Evolutionary conservation across 2,113 vertebrate species (phyloP).

Genomic region (Oreochromis tanganicae): DNA sequence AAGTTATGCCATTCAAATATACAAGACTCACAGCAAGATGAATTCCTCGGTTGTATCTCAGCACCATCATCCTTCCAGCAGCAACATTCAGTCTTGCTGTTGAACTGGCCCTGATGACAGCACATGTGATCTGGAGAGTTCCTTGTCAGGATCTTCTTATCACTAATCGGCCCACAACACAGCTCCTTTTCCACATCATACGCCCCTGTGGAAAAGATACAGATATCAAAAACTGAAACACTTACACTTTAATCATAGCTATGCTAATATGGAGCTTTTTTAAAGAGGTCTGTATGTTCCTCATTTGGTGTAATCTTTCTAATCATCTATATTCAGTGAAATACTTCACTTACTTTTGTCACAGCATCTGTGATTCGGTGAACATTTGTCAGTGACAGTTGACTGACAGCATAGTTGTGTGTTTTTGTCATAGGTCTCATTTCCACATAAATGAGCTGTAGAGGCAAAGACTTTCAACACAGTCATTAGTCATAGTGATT

Average conservation of each 20-base stretch:
- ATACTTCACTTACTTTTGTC: not conserved
- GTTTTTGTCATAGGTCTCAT: not conserved
- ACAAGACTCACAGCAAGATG: not conserved
- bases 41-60: not conserved
- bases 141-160: not conserved
- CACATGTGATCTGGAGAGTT: not conserved
- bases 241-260: not conserved
- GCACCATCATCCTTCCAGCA: not conserved
- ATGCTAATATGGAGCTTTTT: not conserved
- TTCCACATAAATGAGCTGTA: not conserved
- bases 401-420: not conserved
- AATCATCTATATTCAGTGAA: not conserved
- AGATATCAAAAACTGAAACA: not conserved
- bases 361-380: not conserved
- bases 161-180: not conserved
- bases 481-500: not conserved
- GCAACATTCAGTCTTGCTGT: not conserved
- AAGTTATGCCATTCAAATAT: not conserved
- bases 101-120: not conserved
- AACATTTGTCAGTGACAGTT: not conserved
- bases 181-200: not conserved
- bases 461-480: accelerated
- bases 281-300: not conserved
- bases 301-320: not conserved
- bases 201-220: not conserved